Percentiles rank a stretch among this genome's conserved stretches.
phyloP scores from a whole-genome alignment of 2,888 invertebrate species.

The Melipona beecheii region DNA sequence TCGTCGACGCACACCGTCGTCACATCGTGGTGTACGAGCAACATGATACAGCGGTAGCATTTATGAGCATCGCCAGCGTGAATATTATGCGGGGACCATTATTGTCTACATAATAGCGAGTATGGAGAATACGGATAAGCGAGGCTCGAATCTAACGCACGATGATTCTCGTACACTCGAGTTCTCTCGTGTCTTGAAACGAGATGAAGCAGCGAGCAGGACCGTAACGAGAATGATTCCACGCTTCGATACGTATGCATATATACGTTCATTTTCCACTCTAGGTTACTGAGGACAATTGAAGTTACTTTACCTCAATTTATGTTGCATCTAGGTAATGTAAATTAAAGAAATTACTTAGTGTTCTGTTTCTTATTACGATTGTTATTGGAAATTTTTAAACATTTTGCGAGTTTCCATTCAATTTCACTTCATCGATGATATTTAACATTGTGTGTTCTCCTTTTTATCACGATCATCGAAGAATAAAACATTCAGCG shows the following conservation, averaged over 20 bases:
- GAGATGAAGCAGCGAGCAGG: slow-evolving; percentile 51
- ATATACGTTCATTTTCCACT: too few relatives aligned
- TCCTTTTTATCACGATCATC: neutral
- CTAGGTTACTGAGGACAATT: too few relatives aligned
- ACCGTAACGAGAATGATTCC: slow-evolving; percentile 43
- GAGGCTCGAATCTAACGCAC: slow-evolving; percentile 54
- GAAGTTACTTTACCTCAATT: too few relatives aligned
- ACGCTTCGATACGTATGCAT: neutral
- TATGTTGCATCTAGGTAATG: too few relatives aligned
- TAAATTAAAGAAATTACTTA: neutral
- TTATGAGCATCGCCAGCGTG: slow-evolving; percentile 81
- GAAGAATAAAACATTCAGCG: neutral
- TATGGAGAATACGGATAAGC: slow-evolving; percentile 74
- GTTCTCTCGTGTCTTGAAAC: slow-evolving; percentile 23
- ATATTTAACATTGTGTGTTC: neutral
- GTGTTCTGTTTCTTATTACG: too few relatives aligned
- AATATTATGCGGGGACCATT: slow-evolving; percentile 83
- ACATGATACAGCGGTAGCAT: slow-evolving; percentile 80
- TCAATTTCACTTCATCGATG: neutral
- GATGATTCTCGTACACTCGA: slow-evolving; percentile 12
- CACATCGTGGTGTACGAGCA: slow-evolving; percentile 21
- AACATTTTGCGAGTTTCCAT: neutral
- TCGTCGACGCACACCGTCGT: neutral
- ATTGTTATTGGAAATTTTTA: too few relatives aligned
- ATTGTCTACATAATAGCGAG: slow-evolving; percentile 81